Evolutionary conservation across 2,888 invertebrate species (phyloP), one percentile per base, ranked within the genome.

Genomic region (Patella depressa): DNA sequence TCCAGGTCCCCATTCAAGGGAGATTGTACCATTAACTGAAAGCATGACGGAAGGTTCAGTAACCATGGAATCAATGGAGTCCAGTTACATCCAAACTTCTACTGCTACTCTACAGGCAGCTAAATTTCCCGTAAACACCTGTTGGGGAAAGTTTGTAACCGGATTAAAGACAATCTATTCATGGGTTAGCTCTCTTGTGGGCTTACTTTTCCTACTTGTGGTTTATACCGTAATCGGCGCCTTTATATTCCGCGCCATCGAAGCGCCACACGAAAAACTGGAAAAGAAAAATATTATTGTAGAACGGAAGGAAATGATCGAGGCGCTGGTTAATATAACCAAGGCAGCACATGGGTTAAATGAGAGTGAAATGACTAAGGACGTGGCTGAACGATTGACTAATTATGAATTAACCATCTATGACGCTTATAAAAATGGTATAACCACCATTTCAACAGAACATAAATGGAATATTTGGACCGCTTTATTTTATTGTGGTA

Each of bases 321-420:
- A 96, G 87, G 93, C 94, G 80, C 93, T 97, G 69, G 96, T 97
- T 96, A 93, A 94, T 53, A 72, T 74, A 17, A 81, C 85, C 3
- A 65, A 70, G 19, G 71, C 54, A n/a, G 73, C 59, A 3, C 59
- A 74, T 1, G 57, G 74, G 4, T 72, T 74, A 24, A 82, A 77
- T 74, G 70, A 78, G 65, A 72, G 74, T 9, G 71, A 82, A 45
- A 85, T 84, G 83, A 82, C 80, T 29, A 57, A 75, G 94, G 78
- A 73, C 17, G 77, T 86, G 53, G 72, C 78, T 34, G 94, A 94
- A 84, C 95, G 95, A 89, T 91, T 98, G 76, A 94, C 95, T 89
- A 95, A 95, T 82, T 97, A 97, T 89, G 98, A 98, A 91, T 95
- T 96, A 81, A 96, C 96, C 89, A 92, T 98, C 55, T 95, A 96